These are phyloP conservation scores for Julus scandinavius DNA, from an alignment of 2,888 invertebrate species.

Conservation along the genomic window DNA sequence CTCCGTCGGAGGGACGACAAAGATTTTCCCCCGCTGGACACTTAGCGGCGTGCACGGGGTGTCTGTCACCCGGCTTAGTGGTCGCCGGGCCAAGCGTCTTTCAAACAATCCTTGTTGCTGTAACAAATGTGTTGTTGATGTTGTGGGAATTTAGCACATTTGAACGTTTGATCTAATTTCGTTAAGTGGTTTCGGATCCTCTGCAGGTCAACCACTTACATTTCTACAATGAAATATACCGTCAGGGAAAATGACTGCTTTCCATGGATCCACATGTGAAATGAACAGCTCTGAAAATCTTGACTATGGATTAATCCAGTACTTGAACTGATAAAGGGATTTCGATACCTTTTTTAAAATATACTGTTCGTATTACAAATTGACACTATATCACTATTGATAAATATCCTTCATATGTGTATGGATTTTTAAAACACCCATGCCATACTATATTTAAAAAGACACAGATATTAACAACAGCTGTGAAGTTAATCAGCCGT, in stretches of 20 bases:
- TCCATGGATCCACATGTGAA: background rate
- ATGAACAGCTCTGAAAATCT: no score
- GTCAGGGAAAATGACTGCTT: background rate
- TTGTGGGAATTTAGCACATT: slow-evolving; percentile 13
- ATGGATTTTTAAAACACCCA: no score
- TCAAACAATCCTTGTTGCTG: background rate
- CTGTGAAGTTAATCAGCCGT: no score
- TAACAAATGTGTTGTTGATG: slow-evolving; percentile 24
- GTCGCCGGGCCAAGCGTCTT: background rate
- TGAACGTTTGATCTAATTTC: slow-evolving; percentile 39
- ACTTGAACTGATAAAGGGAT: no score
- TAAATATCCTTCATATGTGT: no score
- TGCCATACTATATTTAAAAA: no score
- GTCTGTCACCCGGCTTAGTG: background rate
- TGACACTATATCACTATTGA: no score
- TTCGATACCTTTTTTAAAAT: no score
- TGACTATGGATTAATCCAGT: no score
- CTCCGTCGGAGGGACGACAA: background rate
- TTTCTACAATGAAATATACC: background rate
- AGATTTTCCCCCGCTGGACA: background rate
- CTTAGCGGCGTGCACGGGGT: background rate
- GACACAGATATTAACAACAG: no score
- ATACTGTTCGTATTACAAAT: no score
- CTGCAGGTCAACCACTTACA: background rate
- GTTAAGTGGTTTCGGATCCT: slow-evolving; percentile 5